Evolutionary conservation across 2,888 invertebrate genomes (phyloP).

Genomic region (Andrena marginata): DNA sequence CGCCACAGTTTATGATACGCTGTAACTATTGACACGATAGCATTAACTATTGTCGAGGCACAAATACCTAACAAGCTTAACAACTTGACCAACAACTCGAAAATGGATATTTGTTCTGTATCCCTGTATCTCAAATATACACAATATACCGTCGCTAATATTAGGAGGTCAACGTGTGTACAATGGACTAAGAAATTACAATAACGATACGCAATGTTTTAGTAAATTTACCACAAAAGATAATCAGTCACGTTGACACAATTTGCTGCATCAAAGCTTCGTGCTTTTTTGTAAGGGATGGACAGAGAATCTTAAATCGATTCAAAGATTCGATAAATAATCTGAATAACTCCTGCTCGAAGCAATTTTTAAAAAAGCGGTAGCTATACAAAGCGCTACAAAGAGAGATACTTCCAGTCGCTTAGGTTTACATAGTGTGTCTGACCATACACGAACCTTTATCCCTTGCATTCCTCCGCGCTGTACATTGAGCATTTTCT

Average conservation of each 20-base stretch:
- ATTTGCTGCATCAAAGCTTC: too few relatives aligned
- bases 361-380: too few relatives aligned
- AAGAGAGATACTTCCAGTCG: too few relatives aligned
- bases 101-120: not conserved
- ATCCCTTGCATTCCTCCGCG: not conserved
- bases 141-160: not conserved
- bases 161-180: not conserved
- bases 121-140: not conserved
- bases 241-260: too few relatives aligned
- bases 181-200: not conserved
- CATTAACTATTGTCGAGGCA: not conserved
- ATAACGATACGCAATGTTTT: not conserved
- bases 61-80: slow-evolving; percentile 6
- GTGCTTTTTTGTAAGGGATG: too few relatives aligned
- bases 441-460: not conserved
- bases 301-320: too few relatives aligned
- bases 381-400: too few relatives aligned
- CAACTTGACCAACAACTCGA: not conserved
- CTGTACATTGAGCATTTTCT: too few relatives aligned
- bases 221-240: too few relatives aligned
- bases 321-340: too few relatives aligned
- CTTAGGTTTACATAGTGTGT: not conserved
- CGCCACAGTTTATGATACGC: slow-evolving; percentile 2
- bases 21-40: not conserved
- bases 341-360: too few relatives aligned